Conservation (phyloP, 2,888 invertebrate genomes). For the Philereme vetulata region DNA sequence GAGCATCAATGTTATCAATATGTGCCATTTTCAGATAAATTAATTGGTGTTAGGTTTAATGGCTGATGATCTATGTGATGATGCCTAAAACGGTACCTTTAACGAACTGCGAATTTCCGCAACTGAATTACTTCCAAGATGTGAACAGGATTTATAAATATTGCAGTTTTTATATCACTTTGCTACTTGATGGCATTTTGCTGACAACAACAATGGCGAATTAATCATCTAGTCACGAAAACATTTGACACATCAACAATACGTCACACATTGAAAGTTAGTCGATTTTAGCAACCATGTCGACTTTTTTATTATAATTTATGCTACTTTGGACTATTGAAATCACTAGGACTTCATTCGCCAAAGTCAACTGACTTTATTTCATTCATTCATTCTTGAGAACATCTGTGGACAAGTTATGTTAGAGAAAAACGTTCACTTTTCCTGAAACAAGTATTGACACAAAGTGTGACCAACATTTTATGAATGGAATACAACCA, state of each 20-base stretch:
- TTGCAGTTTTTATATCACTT: neutral
- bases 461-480: conserved; percentile 59
- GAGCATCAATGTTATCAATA: conserved; percentile 83
- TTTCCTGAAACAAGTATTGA: conserved; percentile 83
- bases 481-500: too few species aligned
- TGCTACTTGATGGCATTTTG: conserved; percentile 3
- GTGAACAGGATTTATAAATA: neutral
- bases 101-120: neutral
- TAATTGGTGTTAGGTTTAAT: neutral
- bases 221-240: conserved; percentile 1
- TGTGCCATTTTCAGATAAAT: conserved; percentile 59
- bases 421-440: conserved; percentile 80
- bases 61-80: neutral
- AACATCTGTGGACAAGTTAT: conserved; percentile 64
- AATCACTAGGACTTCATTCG: conserved; percentile 14
- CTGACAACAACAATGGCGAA: conserved; percentile 15
- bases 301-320: too few species aligned
- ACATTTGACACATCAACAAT: conserved; percentile 19
- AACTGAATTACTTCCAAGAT: neutral
- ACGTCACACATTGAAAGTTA: conserved; percentile 7
- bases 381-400: too few species aligned
- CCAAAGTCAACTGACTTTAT: too few species aligned
- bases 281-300: conserved; percentile 1
- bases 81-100: conserved; percentile 2
- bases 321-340: neutral